phyloP scores from a whole-genome alignment of 1,140 invertebrate species.

The Liolophura sinensis region DNA sequence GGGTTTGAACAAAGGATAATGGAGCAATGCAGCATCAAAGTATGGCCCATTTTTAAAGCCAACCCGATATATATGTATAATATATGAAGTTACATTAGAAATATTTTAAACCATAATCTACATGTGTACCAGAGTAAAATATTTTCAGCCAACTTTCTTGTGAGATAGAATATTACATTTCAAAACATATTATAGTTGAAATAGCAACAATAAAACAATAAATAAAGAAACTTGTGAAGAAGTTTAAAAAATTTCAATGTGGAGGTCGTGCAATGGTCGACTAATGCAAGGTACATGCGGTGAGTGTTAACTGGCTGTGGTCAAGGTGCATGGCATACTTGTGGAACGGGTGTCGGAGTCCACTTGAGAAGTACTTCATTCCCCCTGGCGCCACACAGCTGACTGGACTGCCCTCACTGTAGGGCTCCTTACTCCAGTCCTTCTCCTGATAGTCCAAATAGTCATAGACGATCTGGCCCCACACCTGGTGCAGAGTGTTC shows the following conservation, averaged over 20 bases:
- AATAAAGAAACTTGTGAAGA: not conserved
- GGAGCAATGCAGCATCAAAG: no score
- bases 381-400: constrained; percentile 46
- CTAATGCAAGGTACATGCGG: not conserved
- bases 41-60: no score
- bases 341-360: constrained; percentile 43
- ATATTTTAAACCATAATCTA: no score
- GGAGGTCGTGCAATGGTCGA: not conserved
- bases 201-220: no score
- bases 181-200: no score
- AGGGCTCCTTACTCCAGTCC: constrained; percentile 55
- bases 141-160: no score
- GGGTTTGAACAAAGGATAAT: no score
- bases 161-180: no score
- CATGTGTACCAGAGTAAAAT: no score
- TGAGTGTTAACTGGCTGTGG: not conserved
- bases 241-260: not conserved
- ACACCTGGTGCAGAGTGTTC: constrained; percentile 49
- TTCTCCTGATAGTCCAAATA: constrained; percentile 56
- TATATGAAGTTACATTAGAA: no score
- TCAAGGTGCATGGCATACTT: constrained; percentile 26
- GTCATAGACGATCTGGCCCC: constrained; percentile 46
- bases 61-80: no score
- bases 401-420: constrained; percentile 51
- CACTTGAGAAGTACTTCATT: constrained; percentile 42